Evolutionary conservation across 2,888 invertebrate genomes (phyloP).

Genomic region (Tanytarsus gracilentus): DNA sequence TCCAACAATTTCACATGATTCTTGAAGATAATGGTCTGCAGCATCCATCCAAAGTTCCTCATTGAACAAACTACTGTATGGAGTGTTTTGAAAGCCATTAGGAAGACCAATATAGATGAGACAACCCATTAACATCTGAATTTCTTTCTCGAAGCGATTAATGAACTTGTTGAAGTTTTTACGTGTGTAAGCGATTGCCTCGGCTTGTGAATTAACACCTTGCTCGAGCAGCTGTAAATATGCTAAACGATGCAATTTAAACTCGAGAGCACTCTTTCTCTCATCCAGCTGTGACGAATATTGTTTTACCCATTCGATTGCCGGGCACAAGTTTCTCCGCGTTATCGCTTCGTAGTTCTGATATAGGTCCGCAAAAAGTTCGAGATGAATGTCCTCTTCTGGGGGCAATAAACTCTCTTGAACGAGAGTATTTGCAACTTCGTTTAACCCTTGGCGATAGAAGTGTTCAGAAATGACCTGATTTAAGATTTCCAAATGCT

Average conservation of each 20-base stretch:
- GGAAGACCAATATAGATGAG: slow-evolving; percentile 57
- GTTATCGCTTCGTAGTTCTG: slow-evolving; percentile 79
- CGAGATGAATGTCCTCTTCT: slow-evolving; percentile 19
- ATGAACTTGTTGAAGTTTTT: slow-evolving; percentile 75
- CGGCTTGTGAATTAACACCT: slow-evolving; percentile 55
- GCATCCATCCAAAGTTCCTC: slow-evolving; percentile 68
- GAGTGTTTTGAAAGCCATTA: slow-evolving; percentile 67
- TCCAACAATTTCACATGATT: slow-evolving; percentile 84
- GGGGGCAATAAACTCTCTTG: slow-evolving; percentile 16
- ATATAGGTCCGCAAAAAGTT: slow-evolving; percentile 59
- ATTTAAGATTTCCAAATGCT: slow-evolving; percentile 61
- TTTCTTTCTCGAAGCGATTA: slow-evolving; percentile 67
- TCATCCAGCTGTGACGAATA: slow-evolving; percentile 63
- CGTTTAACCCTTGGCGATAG: slow-evolving; percentile 72
- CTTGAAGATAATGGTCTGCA: slow-evolving; percentile 70
- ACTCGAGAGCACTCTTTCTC: slow-evolving; percentile 64
- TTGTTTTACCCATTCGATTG: slow-evolving; percentile 75
- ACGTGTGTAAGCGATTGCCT: slow-evolving; percentile 81
- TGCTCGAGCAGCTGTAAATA: slow-evolving; percentile 53
- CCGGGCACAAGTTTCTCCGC: slow-evolving; percentile 70
- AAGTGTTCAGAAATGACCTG: slow-evolving; percentile 92
- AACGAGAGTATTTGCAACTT: slow-evolving; percentile 73
- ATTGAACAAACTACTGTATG: slow-evolving; percentile 66
- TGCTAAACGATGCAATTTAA: slow-evolving; percentile 70
- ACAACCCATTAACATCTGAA: slow-evolving; percentile 80